Percentiles rank a stretch among this genome's conserved stretches.
Conservation (phyloP, 2,888 invertebrate species). For the Eristalinus aeneus region DNA sequence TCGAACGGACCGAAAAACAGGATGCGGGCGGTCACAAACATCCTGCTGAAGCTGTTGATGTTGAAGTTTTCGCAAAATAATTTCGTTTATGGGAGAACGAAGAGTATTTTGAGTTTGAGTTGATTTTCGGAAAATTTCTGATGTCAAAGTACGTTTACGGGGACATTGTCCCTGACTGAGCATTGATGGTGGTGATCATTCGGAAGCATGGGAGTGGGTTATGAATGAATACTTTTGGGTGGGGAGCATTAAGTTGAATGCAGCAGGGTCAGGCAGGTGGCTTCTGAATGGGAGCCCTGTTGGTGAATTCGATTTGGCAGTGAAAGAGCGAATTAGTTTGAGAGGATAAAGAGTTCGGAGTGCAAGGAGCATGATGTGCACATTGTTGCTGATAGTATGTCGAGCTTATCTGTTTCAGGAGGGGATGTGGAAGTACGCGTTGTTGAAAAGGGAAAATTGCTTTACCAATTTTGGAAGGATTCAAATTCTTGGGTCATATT, state of each 20-base stretch:
- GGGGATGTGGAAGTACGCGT: too few relatives aligned
- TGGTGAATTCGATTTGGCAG: too few relatives aligned
- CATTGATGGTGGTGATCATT: background rate
- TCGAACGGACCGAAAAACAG: background rate
- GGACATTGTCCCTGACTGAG: background rate
- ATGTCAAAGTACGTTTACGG: background rate
- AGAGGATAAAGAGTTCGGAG: too few relatives aligned
- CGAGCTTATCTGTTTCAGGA: too few relatives aligned
- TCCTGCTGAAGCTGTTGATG: background rate
- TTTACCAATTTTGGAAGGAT: too few relatives aligned
- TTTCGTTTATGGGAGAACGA: background rate
- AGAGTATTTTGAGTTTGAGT: background rate
- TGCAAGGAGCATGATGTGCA: too few relatives aligned
- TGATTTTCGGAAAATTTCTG: background rate
- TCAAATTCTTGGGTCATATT: too few relatives aligned
- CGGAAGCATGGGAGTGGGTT: background rate
- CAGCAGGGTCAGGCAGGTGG: background rate
- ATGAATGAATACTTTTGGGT: background rate
- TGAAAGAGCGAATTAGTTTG: too few relatives aligned
- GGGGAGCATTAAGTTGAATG: background rate
- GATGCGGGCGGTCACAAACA: background rate
- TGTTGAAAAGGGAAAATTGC: too few relatives aligned
- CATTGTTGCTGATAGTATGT: too few relatives aligned
- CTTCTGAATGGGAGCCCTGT: background rate
- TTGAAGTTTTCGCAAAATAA: background rate